A percentile compares a stretch with the other conserved stretches of the same genome.
Conservation (phyloP, 2,113 vertebrate species). For the Camelus bactrianus region DNA sequence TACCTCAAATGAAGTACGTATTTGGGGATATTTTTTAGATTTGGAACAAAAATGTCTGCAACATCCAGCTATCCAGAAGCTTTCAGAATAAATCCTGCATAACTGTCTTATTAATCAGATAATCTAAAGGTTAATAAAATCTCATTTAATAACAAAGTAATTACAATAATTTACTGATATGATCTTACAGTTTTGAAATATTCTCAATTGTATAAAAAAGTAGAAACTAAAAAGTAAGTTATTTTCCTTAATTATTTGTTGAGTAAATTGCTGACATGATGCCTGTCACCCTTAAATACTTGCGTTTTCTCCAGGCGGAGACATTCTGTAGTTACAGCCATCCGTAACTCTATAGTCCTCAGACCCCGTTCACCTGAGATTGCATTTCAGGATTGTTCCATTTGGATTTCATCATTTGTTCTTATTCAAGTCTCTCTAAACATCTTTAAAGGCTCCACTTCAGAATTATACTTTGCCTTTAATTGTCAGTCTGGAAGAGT, state of each 20-base stretch:
- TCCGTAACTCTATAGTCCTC: neutral
- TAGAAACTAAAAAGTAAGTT: neutral
- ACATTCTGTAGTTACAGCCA: neutral
- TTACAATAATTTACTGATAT: neutral
- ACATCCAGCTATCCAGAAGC: neutral
- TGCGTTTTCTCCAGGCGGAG: neutral
- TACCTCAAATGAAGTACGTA: neutral
- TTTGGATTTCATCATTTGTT: neutral
- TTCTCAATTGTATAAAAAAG: neutral
- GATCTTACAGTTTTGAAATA: neutral
- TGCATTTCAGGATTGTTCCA: neutral
- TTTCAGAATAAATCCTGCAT: neutral
- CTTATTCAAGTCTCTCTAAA: neutral
- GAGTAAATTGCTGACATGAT: neutral
- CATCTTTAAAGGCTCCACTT: neutral
- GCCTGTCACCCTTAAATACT: neutral
- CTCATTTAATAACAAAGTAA: neutral
- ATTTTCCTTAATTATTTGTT: neutral
- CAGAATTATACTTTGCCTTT: neutral
- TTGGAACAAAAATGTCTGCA: neutral
- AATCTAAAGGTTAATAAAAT: neutral
- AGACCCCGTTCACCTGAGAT: neutral
- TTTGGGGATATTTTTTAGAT: neutral
- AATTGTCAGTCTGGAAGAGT: neutral
- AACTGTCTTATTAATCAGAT: neutral